Evolutionary conservation across 1,140 invertebrate genomes (phyloP), one percentile per base, ranked within the genome.

Genomic region (Lasioglossum albipes): DNA sequence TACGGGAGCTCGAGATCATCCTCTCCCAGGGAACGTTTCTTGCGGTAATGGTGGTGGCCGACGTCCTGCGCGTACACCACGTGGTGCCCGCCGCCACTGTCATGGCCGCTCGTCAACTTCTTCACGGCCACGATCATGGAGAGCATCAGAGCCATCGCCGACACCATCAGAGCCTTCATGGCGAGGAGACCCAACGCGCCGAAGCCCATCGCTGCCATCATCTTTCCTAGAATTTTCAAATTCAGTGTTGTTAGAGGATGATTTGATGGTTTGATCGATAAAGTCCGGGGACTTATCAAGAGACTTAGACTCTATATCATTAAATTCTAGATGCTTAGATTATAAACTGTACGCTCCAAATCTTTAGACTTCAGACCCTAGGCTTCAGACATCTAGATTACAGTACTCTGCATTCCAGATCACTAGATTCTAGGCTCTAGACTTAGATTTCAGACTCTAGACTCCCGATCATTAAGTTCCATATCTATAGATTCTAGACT

Each of bases 121-220:
- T 97, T 97, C 7, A 96, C 92, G 10, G 96, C 96, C 3, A 96
- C 94, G 57, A 97, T 94, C 7, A 95, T 92, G 27, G 96, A 96
- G 66, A 97, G 93, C 95, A 96, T 95, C 36, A 97, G 89, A 2
- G 96, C 96, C 68, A 96, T 87, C 7, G 95, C 95, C 45, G 96
- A 96, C 27, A 93, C 91, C 93, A 94, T 94, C 12, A 95, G 87
- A 6, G 94, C 94, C 86, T 97, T 97, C 95, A 96, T 96, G 10
- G 96, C 96, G 2, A 97, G 85, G 7, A 96, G 93, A 79, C 95
- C 96, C 12, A 96, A 89, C 6, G 95, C 96, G 67, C 96, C 96
- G 22, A 97, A 94, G 62, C 96, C 96, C 76, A 96, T 93, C 0
- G 96, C 95, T 0, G 95, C 96, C 91, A 97, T 91, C 93, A 95